phyloP scores from a whole-genome alignment of 2,797 vertebrate species.

The Babyrousa celebensis region DNA sequence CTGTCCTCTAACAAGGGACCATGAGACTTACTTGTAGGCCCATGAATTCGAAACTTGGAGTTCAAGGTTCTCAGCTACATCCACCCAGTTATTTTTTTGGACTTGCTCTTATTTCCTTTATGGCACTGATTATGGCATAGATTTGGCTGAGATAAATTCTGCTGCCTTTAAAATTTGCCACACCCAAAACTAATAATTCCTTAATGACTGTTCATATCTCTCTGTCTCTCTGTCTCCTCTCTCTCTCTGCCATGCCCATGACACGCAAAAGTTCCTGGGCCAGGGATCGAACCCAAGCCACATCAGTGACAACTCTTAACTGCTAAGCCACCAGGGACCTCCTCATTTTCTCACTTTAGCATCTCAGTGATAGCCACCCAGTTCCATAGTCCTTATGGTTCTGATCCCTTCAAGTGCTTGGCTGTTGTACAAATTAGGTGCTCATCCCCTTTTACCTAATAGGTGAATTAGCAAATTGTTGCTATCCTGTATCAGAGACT shows the following conservation, averaged over 20 bases:
- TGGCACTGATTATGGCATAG: neutral
- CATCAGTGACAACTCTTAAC: no score
- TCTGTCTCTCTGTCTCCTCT: no score
- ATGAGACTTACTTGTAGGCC: neutral
- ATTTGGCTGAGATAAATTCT: neutral
- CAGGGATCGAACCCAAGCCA: no score
- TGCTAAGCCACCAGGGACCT: no score
- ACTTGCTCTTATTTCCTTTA: neutral
- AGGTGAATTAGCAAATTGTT: constrained; percentile 29
- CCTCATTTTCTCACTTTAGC: constrained; percentile 29
- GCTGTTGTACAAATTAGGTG: neutral
- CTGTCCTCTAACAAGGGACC: neutral
- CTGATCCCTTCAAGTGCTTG: neutral
- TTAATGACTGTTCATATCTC: no score
- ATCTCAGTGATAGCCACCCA: neutral
- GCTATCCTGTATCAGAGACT: neutral
- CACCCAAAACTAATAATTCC: neutral
- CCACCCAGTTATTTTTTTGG: neutral
- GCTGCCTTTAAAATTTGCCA: neutral
- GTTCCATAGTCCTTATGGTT: neutral
- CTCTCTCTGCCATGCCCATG: no score
- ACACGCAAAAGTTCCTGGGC: no score
- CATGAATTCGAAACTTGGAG: neutral
- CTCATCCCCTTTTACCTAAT: neutral
- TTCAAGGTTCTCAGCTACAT: constrained; percentile 24